Evolutionary conservation across 92 coral and sea anemone genomes (phyloP), one percentile per base, ranked within the genome.

Genomic region (Porites divaricata): DNA sequence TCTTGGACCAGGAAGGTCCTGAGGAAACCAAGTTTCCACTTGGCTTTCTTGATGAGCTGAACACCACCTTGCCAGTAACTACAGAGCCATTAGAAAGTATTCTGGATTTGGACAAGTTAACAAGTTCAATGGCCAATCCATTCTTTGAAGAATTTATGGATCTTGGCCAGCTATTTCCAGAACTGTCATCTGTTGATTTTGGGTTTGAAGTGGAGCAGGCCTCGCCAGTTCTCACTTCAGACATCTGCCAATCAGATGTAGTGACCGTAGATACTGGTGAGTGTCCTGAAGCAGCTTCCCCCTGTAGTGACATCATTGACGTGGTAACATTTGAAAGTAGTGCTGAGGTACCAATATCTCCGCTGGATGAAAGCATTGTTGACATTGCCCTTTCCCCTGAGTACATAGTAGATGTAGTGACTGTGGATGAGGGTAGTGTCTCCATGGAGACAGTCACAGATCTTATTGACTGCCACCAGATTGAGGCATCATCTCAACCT

Each of bases 131-230:
- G 92, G 92, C 78, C 25, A 91, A 92, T 59, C 84, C 92, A 59
- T 92, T 94, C 87, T 90, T 77, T 68, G 98, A 94, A 81, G 90
- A 94, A 75, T 94, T 79, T 80, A n/a, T 87, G 77, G 98, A 94
- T 88, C 83, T 94, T 20, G 76, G 79, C 58, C 81, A 76, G 54
- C 78, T 92, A 61, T 94, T 89, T 75, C 93, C 92, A 68, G 95
- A 89, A 20, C 91, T 94, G 11, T 59, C 79, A 8, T 67, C n/a
- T 6, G 69, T 89, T 26, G 86, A 84, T 41, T 68, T 87, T 51
- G 87, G 61, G 61, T 75, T 84, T 50, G 82, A 64, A 53, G 81
- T 25, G n/a, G 84, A 90, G 28, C 83, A 69, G 21, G 73, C 24
- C 28, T 83, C 72, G 67, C 77, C 72, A 12, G 76, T 93, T 23